A percentile compares a stretch with the other conserved stretches of the same genome.
Conservation (phyloP, 1,140 invertebrate genomes). For the Heliconius hermathena region DNA sequence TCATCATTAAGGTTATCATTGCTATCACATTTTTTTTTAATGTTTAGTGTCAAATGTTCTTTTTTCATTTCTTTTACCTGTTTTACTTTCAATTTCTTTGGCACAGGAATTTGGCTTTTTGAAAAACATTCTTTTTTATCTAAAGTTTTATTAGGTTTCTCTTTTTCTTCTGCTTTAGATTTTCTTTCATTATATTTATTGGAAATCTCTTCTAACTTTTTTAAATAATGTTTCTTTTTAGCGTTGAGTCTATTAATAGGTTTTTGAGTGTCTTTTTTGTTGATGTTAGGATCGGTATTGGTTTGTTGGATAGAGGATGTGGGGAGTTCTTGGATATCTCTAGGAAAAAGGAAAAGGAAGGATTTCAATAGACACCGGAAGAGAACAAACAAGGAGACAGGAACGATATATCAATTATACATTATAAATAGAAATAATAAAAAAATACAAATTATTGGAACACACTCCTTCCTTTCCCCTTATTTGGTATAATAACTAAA, state of each 20-base stretch:
- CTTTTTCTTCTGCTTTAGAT: slow-evolving; percentile 44
- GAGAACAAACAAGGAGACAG: slow-evolving; percentile 77
- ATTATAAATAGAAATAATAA: slow-evolving; percentile 43
- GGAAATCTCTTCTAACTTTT: slow-evolving; percentile 68
- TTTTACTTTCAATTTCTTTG: slow-evolving; percentile 45
- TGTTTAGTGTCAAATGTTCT: background rate
- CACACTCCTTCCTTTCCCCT: slow-evolving; percentile 76
- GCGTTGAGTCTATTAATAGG: slow-evolving; percentile 51
- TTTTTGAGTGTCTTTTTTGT: slow-evolving; percentile 49
- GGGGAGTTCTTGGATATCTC: slow-evolving; percentile 60
- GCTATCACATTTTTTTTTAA: background rate
- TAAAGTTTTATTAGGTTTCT: slow-evolving; percentile 27
- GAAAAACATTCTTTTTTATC: slow-evolving; percentile 35
- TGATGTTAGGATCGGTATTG: slow-evolving; percentile 52
- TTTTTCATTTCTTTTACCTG: slow-evolving; percentile 33
- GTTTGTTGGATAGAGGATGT: slow-evolving; percentile 51
- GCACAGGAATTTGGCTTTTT: slow-evolving; percentile 55
- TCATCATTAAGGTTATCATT: background rate
- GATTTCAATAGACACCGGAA: slow-evolving; percentile 45
- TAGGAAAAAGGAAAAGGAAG: slow-evolving; percentile 76
- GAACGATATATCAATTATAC: slow-evolving; percentile 48
- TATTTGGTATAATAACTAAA: slow-evolving; percentile 60
- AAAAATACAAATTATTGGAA: slow-evolving; percentile 29
- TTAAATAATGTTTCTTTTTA: slow-evolving; percentile 65
- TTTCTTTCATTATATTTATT: slow-evolving; percentile 64